Conservation (phyloP, 2,113 vertebrate species). For the Pterocles orientalis region DNA sequence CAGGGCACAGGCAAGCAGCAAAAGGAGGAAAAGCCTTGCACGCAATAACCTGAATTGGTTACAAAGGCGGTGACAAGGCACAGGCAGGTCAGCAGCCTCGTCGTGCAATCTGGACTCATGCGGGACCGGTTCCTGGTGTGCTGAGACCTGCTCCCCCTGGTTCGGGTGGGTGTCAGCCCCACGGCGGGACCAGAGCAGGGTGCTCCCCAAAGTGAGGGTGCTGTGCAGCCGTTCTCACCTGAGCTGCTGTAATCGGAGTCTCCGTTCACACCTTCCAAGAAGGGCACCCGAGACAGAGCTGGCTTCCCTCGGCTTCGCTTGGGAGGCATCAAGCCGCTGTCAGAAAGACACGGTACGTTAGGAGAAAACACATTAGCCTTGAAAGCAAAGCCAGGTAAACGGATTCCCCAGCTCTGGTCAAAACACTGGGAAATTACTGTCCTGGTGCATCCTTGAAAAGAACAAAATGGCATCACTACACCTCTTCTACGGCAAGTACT, state of each 20-base stretch:
- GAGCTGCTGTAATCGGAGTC: conserved; percentile 85
- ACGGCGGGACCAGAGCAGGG: rapidly evolving
- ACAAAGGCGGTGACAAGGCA: neutral
- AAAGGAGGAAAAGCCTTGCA: neutral
- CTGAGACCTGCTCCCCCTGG: neutral
- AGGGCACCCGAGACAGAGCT: conserved; percentile 90
- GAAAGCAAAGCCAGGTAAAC: neutral
- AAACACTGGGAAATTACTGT: neutral
- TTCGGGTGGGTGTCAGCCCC: neutral
- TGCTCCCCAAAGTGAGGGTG: neutral
- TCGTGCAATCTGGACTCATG: neutral
- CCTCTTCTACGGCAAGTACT: neutral
- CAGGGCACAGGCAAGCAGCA: neutral
- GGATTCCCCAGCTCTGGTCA: neutral
- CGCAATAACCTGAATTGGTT: neutral
- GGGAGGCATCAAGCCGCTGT: conserved; percentile 81
- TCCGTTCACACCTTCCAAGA: conserved; percentile 88
- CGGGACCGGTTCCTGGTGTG: neutral
- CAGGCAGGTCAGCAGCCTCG: neutral
- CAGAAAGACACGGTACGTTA: neutral
- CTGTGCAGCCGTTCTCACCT: conserved; percentile 75
- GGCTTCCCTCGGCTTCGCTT: conserved; percentile 95
- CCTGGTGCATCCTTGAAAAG: neutral
- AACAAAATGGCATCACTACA: neutral
- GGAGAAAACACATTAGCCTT: neutral